Base-by-base conservation (phyloP, 2,888 invertebrate species). In the Exephanes ischioxanthus region DNA sequence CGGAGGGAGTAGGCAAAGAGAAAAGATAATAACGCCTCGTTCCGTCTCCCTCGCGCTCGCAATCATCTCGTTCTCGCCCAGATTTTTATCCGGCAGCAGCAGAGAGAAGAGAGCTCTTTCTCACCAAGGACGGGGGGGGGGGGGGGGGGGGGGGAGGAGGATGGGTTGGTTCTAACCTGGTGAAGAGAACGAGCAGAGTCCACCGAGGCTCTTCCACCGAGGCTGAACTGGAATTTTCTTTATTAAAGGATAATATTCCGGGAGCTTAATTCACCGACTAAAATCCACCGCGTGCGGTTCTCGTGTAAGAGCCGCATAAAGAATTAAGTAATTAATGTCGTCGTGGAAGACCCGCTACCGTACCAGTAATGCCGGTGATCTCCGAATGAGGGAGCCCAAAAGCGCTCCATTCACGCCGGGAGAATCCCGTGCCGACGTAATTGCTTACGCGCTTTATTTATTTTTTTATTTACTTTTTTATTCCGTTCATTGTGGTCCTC, bases 241-340 rank as follows among this genome's bases (percentile, higher is more conserved):
- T 90, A 90, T 91, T 90, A 90, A 91, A 92, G 89, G 89, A 91
- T 91, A 91, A 91, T 91, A 90, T 90, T 90, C 88, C 86, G 55
- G 72, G 75, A 87, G 87, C 88, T 90, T 87, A 89, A 90, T 91
- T 89, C 84, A 85, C 80, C 19, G 71, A 61, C 63, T 79, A 84
- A 82, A 89, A 89, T 88, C 83, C 83, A 82, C 81, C 76, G 70
- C 79, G 70, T 67, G 78, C 66, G 51, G 53, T 80, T 81, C 73
- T 80, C 83, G 84, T 86, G 80, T 78, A 80, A 80, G 75, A 86
- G 73, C 83, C 68, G 83, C 67, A 84, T 88, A 88, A 89, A 90
- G 86, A 89, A 88, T 88, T 89, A 71, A 81, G 81, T 83, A 87
- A 85, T 79, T 83, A 81, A 85, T 86, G 48, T 72, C 79, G 76